phyloP scores from a whole-genome alignment of 2,113 vertebrate species.

The Podocnemis expansa region DNA sequence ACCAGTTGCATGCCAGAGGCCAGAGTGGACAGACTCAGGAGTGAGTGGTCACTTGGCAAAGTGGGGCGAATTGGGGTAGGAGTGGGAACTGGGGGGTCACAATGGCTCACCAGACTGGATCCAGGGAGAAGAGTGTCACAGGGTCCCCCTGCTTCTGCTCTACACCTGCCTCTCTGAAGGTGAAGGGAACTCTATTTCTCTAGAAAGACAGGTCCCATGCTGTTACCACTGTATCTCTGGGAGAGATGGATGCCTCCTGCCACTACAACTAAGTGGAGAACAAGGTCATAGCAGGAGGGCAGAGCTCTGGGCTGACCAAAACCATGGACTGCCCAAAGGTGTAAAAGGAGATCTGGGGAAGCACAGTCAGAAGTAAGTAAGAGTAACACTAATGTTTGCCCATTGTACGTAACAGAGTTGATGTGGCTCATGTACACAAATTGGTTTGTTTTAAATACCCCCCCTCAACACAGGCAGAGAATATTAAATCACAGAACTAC shows the following conservation, averaged over 20 bases:
- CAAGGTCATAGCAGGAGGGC: neutral
- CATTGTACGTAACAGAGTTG: neutral
- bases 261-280: accelerated
- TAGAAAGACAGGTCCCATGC: neutral
- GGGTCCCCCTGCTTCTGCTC: neutral
- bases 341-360: accelerated
- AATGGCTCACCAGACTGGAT: too few species aligned
- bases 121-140: too few species aligned
- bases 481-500: neutral
- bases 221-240: neutral
- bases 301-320: accelerated
- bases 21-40: too few species aligned
- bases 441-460: neutral
- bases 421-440: neutral
- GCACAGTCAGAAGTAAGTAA: neutral
- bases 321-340: neutral
- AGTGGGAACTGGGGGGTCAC: too few species aligned
- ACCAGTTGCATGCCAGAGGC: too few species aligned
- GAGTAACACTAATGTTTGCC: neutral
- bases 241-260: neutral
- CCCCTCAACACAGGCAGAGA: neutral
- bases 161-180: neutral
- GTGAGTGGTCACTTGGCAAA: too few species aligned
- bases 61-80: too few species aligned
- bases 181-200: neutral